phyloP scores from a whole-genome alignment of 2,113 vertebrate genomes.

The Sorex araneus region DNA sequence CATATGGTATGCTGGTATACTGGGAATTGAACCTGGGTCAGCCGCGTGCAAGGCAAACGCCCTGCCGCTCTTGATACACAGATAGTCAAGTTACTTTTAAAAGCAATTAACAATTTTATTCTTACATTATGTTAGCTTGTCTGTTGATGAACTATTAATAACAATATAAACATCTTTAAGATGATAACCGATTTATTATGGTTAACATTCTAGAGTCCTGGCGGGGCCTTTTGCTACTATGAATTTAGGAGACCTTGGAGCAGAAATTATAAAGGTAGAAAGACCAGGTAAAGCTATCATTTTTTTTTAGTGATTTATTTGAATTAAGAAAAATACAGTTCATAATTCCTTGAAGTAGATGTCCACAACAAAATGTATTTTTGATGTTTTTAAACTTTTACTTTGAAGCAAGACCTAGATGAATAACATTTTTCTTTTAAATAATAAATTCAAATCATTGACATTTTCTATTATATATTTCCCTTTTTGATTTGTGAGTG shows the following conservation, averaged over 20 bases:
- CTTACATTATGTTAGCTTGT: slow-evolving; percentile 53
- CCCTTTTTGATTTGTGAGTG: slow-evolving; percentile 27
- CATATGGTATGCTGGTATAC: too few relatives aligned
- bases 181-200: slow-evolving; percentile 24
- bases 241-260: slow-evolving; percentile 97
- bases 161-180: slow-evolving; percentile 28
- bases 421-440: slow-evolving; percentile 48
- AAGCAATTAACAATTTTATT: slow-evolving; percentile 35
- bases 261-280: slow-evolving; percentile 98
- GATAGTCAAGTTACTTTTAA: slow-evolving; percentile 18
- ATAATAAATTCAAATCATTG: slow-evolving; percentile 15
- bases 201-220: slow-evolving; percentile 91
- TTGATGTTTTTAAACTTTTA: slow-evolving; percentile 44
- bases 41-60: too few relatives aligned
- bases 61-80: slow-evolving; percentile 35
- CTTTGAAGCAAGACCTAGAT: slow-evolving; percentile 36
- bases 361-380: slow-evolving; percentile 39
- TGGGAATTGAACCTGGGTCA: too few relatives aligned
- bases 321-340: slow-evolving; percentile 42
- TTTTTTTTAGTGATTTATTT: slow-evolving; percentile 43
- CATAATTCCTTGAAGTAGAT: background rate
- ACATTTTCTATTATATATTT: slow-evolving; percentile 41
- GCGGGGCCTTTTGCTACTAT: slow-evolving; percentile 98
- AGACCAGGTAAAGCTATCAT: slow-evolving; percentile 91
- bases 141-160: slow-evolving; percentile 36